Conservation (phyloP, 2,888 invertebrate genomes). For the Andrena chrysosceles region DNA sequence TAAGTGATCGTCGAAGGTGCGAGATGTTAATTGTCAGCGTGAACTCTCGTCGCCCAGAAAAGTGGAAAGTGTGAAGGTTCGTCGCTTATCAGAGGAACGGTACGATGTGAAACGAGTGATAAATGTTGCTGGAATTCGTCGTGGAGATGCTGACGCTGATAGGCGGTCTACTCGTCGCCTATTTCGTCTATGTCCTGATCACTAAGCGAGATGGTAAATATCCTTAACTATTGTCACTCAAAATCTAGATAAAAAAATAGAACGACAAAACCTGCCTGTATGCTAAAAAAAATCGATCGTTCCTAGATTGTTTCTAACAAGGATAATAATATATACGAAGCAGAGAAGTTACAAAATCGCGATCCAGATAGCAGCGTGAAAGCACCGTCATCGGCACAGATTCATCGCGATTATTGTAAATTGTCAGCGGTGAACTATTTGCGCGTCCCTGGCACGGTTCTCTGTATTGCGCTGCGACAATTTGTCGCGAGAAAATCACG, state of each 20-base stretch:
- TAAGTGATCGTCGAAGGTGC: neutral
- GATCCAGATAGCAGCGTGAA: slow-evolving; percentile 23
- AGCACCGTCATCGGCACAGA: slow-evolving; percentile 24
- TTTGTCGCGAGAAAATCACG: slow-evolving; percentile 41
- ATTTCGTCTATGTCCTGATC: slow-evolving; percentile 79
- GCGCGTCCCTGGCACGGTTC: slow-evolving; percentile 61
- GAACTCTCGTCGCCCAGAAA: slow-evolving; percentile 2
- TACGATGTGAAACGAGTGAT: slow-evolving; percentile 73
- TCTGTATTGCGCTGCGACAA: slow-evolving; percentile 35
- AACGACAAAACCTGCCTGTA: neutral
- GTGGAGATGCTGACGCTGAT: slow-evolving; percentile 82
- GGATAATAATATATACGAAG: neutral
- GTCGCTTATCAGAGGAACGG: slow-evolving; percentile 15
- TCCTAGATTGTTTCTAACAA: neutral
- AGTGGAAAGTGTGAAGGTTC: slow-evolving; percentile 28
- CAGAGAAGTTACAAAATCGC: slow-evolving; percentile 27
- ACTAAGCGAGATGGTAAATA: slow-evolving; percentile 80
- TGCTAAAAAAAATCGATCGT: neutral
- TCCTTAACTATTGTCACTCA: neutral
- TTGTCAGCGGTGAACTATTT: slow-evolving; percentile 40
- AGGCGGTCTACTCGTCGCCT: slow-evolving; percentile 80
- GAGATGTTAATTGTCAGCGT: neutral
- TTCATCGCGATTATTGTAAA: slow-evolving; percentile 42
- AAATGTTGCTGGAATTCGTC: slow-evolving; percentile 79
- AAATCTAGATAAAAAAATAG: neutral